Base-by-base conservation (phyloP, 2,888 invertebrate species). In the Lithosia quadra region DNA sequence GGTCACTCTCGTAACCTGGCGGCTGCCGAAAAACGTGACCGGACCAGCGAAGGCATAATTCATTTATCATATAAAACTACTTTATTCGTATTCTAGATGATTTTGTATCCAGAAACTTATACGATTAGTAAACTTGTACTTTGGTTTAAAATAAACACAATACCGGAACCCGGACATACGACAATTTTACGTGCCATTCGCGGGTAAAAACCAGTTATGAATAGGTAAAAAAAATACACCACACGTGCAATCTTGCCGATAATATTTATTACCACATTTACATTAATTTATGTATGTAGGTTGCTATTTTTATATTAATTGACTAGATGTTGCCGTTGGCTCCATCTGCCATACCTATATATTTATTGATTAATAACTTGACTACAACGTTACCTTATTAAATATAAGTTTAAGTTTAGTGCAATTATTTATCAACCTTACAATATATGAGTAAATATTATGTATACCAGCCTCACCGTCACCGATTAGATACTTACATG, bases 261-360 rank as follows among this genome's bases (percentile, higher is more conserved):
- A 43, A 43, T 49, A 49, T 49, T 49, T 49, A 49, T 49, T 49
- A n/a, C n/a, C 49, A 49, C 49, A 49, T 49, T 49, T 49, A 49
- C 49, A 49, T 49, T 49, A 49, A n/a, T 49, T 49, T 49, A 49
- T 49, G 49, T 49, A 49, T 49, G 49, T 49, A 49, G 49, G 49
- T 49, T 43, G 18, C 43, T 49, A 49, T 49, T 49, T n/a, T 49
- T 18, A 49, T 49, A 49, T 49, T 49, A 18, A 49, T 49, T 49
- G 49, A 56, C 24, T 24, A 56, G 13, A 24, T 24, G 24, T 56
- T 24, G 49, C 49, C 49, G 49, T n/a, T 49, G 49, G 49, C 49
- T 49, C 49, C n/a, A 49, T 49, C 49, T 49, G n/a, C 5, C 43
- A n/a, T n/a, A n/a, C 2, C 5, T 36, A 13, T 43, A 43, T 43